Percentiles rank a stretch among this genome's conserved stretches.
These are phyloP conservation scores for Ctenomys sociabilis DNA, from an alignment of 2,113 vertebrate species.

Conservation along the genomic window DNA sequence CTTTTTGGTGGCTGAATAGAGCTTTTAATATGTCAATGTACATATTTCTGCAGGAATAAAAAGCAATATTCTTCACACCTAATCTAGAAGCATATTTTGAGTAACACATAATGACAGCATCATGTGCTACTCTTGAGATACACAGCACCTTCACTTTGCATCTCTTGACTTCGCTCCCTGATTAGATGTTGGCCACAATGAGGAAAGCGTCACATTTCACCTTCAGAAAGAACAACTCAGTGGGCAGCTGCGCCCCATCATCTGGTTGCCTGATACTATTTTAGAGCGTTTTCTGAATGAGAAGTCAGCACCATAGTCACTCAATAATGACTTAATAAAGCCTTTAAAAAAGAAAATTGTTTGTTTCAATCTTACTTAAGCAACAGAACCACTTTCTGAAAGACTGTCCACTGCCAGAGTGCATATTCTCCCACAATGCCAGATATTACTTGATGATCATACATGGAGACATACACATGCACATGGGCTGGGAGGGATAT, in stretches of 20 bases:
- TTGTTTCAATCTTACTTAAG: conserved; percentile 18
- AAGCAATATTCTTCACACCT: neutral
- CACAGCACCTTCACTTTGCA: neutral
- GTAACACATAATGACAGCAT: neutral
- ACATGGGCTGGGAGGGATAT: conserved; percentile 22
- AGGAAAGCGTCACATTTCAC: conserved; percentile 7
- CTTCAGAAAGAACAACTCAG: neutral
- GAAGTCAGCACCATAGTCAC: neutral
- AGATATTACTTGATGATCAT: neutral
- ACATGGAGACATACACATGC: neutral
- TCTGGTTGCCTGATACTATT: conserved; percentile 25
- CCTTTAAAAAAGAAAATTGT: neutral
- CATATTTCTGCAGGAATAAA: neutral
- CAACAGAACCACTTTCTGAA: neutral
- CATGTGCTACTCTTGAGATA: neutral
- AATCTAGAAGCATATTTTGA: neutral
- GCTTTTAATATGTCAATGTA: neutral
- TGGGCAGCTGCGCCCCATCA: neutral
- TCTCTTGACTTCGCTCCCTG: neutral
- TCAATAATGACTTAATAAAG: conserved; percentile 28
- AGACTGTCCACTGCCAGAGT: neutral
- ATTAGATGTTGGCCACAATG: neutral
- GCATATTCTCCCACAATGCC: neutral
- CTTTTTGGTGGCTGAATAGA: neutral
- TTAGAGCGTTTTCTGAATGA: neutral